Percentiles rank a stretch among this genome's conserved stretches.
Evolutionary conservation across 2,797 vertebrate species (phyloP).

Genomic region (Pseudochirops cupreus): DNA sequence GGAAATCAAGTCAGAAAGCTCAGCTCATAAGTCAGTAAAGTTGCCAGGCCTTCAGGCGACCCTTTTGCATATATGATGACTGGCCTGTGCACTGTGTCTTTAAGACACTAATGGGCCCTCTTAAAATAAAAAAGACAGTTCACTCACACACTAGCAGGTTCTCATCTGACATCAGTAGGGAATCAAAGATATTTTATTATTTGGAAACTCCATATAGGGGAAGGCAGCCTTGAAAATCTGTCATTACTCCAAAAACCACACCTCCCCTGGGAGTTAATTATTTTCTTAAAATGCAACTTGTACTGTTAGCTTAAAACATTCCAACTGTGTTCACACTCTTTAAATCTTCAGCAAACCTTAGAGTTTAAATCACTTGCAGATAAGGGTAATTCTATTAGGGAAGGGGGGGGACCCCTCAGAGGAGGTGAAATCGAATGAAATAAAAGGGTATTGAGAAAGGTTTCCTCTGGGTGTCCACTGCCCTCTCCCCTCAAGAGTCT

Average conservation of each 20-base stretch:
- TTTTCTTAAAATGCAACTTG: conserved; percentile 92
- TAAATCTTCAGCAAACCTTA: conserved; percentile 93
- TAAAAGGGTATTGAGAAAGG: conserved; percentile 84
- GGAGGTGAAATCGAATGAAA: conserved; percentile 74
- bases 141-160: conserved; percentile 93
- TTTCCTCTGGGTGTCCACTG: conserved; percentile 79
- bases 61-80: conserved; percentile 66
- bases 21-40: conserved; percentile 20
- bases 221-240: conserved; percentile 89
- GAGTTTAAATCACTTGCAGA: conserved; percentile 91
- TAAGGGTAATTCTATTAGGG: conserved; percentile 89
- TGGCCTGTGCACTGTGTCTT: conserved; percentile 81
- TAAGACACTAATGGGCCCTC: conserved; percentile 85
- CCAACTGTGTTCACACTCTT: conserved; percentile 93
- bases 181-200: conserved; percentile 93
- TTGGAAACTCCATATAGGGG: conserved; percentile 92
- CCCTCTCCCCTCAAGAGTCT: conserved; percentile 71
- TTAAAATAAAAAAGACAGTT: conserved; percentile 89
- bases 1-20: conserved; percentile 4
- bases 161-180: conserved; percentile 92
- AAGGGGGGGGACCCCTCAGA: conserved; percentile 63
- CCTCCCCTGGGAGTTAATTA: conserved; percentile 94
- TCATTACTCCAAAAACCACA: conserved; percentile 89
- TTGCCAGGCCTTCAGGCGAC: background rate
- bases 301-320: conserved; percentile 93